Percentiles rank a stretch among this genome's conserved stretches.
These are phyloP conservation scores for Pygathrix nemaeus DNA, from an alignment of 2,113 vertebrate species.

Conservation along the genomic window DNA sequence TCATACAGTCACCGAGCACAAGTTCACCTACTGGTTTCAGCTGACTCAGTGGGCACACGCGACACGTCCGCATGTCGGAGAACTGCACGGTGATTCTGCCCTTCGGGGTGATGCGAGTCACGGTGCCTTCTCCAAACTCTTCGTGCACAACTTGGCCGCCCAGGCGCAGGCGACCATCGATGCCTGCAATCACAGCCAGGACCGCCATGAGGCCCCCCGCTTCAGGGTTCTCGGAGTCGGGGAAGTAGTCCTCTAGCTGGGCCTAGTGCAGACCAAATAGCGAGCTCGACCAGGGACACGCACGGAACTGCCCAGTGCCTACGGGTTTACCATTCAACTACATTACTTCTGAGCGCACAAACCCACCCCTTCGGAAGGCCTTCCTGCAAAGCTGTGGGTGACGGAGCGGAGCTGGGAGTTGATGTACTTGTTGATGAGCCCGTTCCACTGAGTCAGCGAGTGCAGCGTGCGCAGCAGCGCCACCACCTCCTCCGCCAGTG, in stretches of 20 bases:
- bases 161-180: slow-evolving; percentile 94
- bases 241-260: slow-evolving; percentile 93
- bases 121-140: slow-evolving; percentile 96
- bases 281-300: slow-evolving; percentile 51
- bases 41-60: slow-evolving; percentile 94
- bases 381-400: slow-evolving; percentile 90
- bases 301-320: not conserved
- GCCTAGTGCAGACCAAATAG: slow-evolving; percentile 80
- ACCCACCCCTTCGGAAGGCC: slow-evolving; percentile 91
- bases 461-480: slow-evolving; percentile 93
- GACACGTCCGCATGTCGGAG: slow-evolving; percentile 92
- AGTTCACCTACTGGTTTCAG: slow-evolving; percentile 91
- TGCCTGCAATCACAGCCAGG: slow-evolving; percentile 97
- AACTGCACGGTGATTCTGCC: slow-evolving; percentile 98
- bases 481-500: slow-evolving; percentile 97
- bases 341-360: slow-evolving; percentile 63
- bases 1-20: not conserved
- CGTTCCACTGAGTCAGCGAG: slow-evolving; percentile 95
- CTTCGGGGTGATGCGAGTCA: slow-evolving; percentile 96
- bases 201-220: slow-evolving; percentile 97
- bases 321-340: not conserved
- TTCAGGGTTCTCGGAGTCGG: slow-evolving; percentile 90
- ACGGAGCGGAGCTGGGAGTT: slow-evolving; percentile 95
- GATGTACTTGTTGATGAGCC: slow-evolving; percentile 97
- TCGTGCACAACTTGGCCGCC: slow-evolving; percentile 96